Evolutionary conservation across 2,113 vertebrate species (phyloP).

Genomic region (Siniperca knerii): DNA sequence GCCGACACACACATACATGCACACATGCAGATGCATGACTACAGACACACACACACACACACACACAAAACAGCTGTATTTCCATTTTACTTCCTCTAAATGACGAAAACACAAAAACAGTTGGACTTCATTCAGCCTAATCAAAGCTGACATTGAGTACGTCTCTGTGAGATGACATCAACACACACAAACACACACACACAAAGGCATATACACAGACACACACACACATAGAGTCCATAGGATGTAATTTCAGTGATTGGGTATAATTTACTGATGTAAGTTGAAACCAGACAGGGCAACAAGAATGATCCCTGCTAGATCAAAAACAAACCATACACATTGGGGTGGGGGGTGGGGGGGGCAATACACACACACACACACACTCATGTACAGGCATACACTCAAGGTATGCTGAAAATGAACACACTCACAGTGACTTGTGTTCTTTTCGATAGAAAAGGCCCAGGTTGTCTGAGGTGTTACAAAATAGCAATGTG

Average conservation of each 20-base stretch:
- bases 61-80: slow-evolving; percentile 74
- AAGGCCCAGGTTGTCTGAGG: slow-evolving; percentile 28
- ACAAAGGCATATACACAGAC: slow-evolving; percentile 23
- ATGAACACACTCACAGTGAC: not conserved
- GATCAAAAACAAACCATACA: slow-evolving; percentile 73
- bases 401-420: slow-evolving; percentile 16
- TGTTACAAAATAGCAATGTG: slow-evolving; percentile 35
- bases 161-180: slow-evolving; percentile 81
- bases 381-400: not conserved
- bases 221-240: slow-evolving; percentile 58
- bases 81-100: slow-evolving; percentile 81
- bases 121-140: slow-evolving; percentile 82
- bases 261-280: slow-evolving; percentile 85
- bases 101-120: slow-evolving; percentile 80
- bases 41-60: slow-evolving; percentile 26
- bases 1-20: slow-evolving; percentile 26
- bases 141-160: slow-evolving; percentile 81
- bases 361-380: not conserved
- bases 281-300: slow-evolving; percentile 82
- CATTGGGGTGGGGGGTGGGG: not conserved
- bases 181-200: slow-evolving; percentile 35
- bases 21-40: slow-evolving; percentile 11
- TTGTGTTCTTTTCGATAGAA: not conserved
- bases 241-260: slow-evolving; percentile 85
- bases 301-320: slow-evolving; percentile 69